These are phyloP conservation scores for Nycteola revayana DNA, from an alignment of 2,888 invertebrate species.

Conservation along the genomic window DNA sequence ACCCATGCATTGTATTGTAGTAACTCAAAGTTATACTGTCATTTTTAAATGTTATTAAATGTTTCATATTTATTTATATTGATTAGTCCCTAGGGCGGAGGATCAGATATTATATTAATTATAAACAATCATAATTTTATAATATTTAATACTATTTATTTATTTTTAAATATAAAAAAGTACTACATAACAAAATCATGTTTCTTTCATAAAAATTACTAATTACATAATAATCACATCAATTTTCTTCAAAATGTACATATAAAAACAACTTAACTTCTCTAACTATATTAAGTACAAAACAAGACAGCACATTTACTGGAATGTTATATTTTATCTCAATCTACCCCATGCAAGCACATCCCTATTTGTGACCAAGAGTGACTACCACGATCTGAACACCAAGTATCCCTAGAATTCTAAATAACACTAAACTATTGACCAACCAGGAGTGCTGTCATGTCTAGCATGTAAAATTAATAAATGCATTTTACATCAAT, in stretches of 20 bases:
- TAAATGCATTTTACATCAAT: conserved; percentile 60
- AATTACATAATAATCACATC: conserved; percentile 62
- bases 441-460: conserved; percentile 59
- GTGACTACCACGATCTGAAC: background rate
- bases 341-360: conserved; percentile 18
- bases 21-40: background rate
- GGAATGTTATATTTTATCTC: conserved; percentile 63
- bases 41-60: conserved; percentile 2
- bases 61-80: background rate
- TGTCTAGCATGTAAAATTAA: conserved; percentile 55
- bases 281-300: conserved; percentile 66
- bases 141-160: conserved; percentile 52
- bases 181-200: conserved; percentile 49
- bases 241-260: conserved; percentile 71
- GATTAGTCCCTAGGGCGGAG: background rate
- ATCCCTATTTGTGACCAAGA: conserved; percentile 39
- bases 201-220: conserved; percentile 46
- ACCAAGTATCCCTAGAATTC: background rate
- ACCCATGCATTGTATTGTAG: background rate
- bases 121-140: conserved; percentile 35
- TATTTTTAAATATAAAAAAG: conserved; percentile 57
- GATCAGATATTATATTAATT: conserved; percentile 8
- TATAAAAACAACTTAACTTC: conserved; percentile 49
- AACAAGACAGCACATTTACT: conserved; percentile 73
- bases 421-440: too few species aligned